These are phyloP conservation scores for Tetramorium alpestre DNA, from an alignment of 1,140 invertebrate genomes.

Conservation along the genomic window DNA sequence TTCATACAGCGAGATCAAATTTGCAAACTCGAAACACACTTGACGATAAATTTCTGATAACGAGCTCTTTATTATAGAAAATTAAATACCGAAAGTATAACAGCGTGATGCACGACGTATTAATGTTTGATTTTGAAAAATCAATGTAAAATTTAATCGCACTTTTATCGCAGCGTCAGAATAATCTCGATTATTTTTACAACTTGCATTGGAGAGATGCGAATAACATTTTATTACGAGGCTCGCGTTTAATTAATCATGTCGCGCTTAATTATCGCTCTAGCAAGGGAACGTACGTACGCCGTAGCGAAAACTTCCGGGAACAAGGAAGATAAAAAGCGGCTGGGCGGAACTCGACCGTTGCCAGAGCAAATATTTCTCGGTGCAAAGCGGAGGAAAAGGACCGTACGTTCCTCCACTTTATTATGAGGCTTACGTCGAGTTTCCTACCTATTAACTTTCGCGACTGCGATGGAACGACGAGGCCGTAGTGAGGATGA, in stretches of 20 bases:
- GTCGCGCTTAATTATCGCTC: slow-evolving; percentile 44
- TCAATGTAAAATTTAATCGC: background rate
- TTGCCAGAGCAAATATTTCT: slow-evolving; percentile 57
- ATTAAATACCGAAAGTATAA: background rate
- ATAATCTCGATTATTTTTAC: background rate
- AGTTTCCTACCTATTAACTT: slow-evolving; percentile 73
- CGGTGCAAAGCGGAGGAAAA: slow-evolving; percentile 37
- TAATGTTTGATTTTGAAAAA: background rate
- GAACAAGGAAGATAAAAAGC: slow-evolving; percentile 48
- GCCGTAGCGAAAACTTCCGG: slow-evolving; percentile 41
- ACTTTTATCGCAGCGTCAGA: background rate
- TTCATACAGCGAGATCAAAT: background rate
- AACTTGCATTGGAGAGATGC: slow-evolving; percentile 2
- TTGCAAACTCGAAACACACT: background rate
- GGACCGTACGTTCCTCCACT: slow-evolving; percentile 69
- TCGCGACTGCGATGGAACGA: slow-evolving; percentile 52
- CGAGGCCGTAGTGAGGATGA: background rate
- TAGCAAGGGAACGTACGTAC: background rate
- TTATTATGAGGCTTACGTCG: slow-evolving; percentile 72
- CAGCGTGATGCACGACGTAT: background rate
- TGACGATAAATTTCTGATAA: background rate
- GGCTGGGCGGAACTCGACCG: slow-evolving; percentile 14
- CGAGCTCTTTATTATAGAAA: background rate
- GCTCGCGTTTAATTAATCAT: background rate
- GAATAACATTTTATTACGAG: background rate